phyloP scores from a whole-genome alignment of 1,140 invertebrate species.

The Ceratosolen fusciceps region DNA sequence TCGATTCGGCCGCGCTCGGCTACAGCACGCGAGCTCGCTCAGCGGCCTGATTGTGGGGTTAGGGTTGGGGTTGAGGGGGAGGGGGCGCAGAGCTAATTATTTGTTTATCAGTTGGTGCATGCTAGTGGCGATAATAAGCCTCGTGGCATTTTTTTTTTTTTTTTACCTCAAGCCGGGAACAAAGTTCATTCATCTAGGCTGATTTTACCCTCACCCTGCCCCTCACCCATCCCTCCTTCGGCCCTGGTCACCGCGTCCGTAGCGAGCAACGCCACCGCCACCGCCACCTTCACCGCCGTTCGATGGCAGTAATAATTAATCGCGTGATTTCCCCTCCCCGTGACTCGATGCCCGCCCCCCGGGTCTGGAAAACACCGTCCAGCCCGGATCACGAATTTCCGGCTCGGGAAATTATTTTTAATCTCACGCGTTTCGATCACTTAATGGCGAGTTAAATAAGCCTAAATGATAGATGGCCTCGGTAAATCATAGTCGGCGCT shows the following conservation, averaged over 20 bases:
- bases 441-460: not conserved
- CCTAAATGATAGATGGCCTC: not conserved
- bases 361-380: not conserved
- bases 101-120: slow-evolving; percentile 64
- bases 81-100: slow-evolving; percentile 64
- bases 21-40: not conserved
- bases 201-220: slow-evolving; percentile 15
- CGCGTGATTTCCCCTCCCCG: not conserved
- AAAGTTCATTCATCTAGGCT: slow-evolving; percentile 38
- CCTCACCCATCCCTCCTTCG: not conserved
- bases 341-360: not conserved
- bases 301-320: slow-evolving; percentile 20
- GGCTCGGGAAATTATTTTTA: not conserved
- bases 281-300: too few relatives aligned
- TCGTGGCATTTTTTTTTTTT: too few relatives aligned
- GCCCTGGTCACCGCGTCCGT: too few relatives aligned
- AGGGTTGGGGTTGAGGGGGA: slow-evolving; percentile 44
- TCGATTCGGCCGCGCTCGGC: not conserved
- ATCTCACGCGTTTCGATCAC: not conserved
- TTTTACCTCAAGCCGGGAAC: not conserved
- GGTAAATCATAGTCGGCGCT: not conserved
- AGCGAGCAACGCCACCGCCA: too few relatives aligned
- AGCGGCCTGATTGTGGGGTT: not conserved
- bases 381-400: too few relatives aligned
- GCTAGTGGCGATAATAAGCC: slow-evolving; percentile 55